Percentiles rank a stretch among this genome's conserved stretches.
Evolutionary conservation across 2,888 invertebrate species (phyloP).

Genomic region (Amphipyra berbera): DNA sequence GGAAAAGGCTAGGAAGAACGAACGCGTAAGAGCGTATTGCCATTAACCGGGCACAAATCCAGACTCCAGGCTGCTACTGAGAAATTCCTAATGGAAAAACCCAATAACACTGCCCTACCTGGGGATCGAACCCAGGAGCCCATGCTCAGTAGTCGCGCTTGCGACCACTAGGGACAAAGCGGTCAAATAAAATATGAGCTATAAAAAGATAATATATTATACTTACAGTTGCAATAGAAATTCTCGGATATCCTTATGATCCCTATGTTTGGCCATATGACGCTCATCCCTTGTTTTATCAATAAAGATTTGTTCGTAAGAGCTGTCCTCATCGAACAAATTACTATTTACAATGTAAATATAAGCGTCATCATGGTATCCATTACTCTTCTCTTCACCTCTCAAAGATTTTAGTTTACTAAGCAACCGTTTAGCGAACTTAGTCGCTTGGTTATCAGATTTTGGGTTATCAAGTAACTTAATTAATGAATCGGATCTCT

Average conservation of each 20-base stretch:
- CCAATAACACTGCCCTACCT: too few species aligned
- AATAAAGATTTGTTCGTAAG: slow-evolving; percentile 10
- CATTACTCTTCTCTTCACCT: slow-evolving; percentile 1
- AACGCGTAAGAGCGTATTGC: too few species aligned
- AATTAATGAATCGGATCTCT: slow-evolving; percentile 6
- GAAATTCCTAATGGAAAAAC: too few species aligned
- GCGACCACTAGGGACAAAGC: too few species aligned
- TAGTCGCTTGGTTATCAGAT: neutral
- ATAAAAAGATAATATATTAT: too few species aligned
- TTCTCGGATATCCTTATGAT: slow-evolving; percentile 5
- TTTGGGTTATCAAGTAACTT: slow-evolving; percentile 9
- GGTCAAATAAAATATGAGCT: too few species aligned
- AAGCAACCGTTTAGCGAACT: slow-evolving; percentile 4
- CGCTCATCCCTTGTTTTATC: slow-evolving; percentile 33
- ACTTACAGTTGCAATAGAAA: slow-evolving; percentile 35
- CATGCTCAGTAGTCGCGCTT: too few species aligned
- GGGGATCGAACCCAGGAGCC: too few species aligned
- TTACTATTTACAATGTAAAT: slow-evolving; percentile 32
- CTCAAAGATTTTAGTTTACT: slow-evolving; percentile 23
- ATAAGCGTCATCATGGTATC: slow-evolving; percentile 9
- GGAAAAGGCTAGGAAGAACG: too few species aligned
- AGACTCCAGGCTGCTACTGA: too few species aligned
- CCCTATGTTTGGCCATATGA: neutral
- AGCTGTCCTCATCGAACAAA: slow-evolving; percentile 10
- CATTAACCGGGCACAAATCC: too few species aligned